Percentiles rank a stretch among this genome's conserved stretches.
phyloP scores from a whole-genome alignment of 2,888 invertebrate genomes.

The Didymodactylos carnosus region DNA sequence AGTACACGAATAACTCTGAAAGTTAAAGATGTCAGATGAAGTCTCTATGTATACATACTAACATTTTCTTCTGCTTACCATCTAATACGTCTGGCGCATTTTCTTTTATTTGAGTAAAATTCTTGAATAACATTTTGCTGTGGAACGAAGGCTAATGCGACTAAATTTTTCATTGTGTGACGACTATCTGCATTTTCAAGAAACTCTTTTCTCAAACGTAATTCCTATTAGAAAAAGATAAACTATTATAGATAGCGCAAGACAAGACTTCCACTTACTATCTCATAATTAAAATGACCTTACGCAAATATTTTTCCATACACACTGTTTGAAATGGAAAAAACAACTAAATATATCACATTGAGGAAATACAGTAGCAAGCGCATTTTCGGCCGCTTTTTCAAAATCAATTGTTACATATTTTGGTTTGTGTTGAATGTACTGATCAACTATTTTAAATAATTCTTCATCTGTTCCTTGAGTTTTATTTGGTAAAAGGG shows the following conservation, averaged over 20 bases:
- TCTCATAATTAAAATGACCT: background rate
- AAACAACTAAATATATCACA: no score
- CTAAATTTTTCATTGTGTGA: background rate
- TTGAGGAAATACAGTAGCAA: no score
- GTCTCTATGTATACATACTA: background rate
- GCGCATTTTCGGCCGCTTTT: no score
- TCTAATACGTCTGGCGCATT: background rate
- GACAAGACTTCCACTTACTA: no score
- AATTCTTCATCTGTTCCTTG: no score
- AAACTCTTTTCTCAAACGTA: background rate
- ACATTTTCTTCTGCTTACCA: background rate
- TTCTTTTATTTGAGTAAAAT: background rate
- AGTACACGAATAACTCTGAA: background rate
- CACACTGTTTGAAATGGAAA: no score
- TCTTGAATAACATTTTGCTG: background rate
- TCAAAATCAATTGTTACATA: no score
- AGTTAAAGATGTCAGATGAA: background rate
- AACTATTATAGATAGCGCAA: background rate
- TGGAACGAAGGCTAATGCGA: background rate
- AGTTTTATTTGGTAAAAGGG: no score
- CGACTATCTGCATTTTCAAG: background rate
- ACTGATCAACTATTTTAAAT: no score
- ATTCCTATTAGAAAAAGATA: background rate
- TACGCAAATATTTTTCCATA: background rate
- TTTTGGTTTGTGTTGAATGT: no score